Evolutionary conservation across 2,888 invertebrate genomes (phyloP).

Genomic region (Hemaris fuciformis): DNA sequence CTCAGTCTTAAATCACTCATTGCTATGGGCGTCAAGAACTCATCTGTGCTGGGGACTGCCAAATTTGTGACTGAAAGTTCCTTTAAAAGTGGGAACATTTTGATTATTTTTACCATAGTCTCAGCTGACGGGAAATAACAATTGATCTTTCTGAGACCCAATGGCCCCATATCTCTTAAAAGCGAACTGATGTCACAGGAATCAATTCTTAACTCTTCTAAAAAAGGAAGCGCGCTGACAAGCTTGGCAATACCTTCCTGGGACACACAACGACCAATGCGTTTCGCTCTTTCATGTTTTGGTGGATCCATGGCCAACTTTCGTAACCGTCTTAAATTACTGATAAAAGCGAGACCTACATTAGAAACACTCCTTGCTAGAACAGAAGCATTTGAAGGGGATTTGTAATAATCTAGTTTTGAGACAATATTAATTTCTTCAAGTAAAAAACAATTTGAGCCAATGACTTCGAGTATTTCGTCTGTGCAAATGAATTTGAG

Average conservation of each 20-base stretch:
- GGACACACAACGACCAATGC: constrained; percentile 70
- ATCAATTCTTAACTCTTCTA: constrained; percentile 72
- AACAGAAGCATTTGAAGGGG: constrained; percentile 73
- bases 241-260: constrained; percentile 71
- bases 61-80: constrained; percentile 73
- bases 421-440: constrained; percentile 77
- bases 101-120: constrained; percentile 65
- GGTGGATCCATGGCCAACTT: constrained; percentile 74
- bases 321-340: constrained; percentile 62
- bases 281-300: constrained; percentile 64
- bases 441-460: constrained; percentile 59
- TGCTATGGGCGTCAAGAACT: constrained; percentile 65
- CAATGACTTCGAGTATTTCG: constrained; percentile 71
- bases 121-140: constrained; percentile 73
- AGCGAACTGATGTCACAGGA: constrained; percentile 77
- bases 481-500: constrained; percentile 77
- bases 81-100: constrained; percentile 67
- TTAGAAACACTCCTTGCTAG: constrained; percentile 74
- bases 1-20: constrained; percentile 59
- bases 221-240: constrained; percentile 60
- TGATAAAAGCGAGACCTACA: constrained; percentile 61
- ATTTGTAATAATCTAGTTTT: constrained; percentile 71
- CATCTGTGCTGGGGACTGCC: constrained; percentile 68
- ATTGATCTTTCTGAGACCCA: constrained; percentile 69
- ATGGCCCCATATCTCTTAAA: constrained; percentile 60